Evolutionary conservation across 2,888 invertebrate genomes (phyloP).

Genomic region (Busseola fusca): DNA sequence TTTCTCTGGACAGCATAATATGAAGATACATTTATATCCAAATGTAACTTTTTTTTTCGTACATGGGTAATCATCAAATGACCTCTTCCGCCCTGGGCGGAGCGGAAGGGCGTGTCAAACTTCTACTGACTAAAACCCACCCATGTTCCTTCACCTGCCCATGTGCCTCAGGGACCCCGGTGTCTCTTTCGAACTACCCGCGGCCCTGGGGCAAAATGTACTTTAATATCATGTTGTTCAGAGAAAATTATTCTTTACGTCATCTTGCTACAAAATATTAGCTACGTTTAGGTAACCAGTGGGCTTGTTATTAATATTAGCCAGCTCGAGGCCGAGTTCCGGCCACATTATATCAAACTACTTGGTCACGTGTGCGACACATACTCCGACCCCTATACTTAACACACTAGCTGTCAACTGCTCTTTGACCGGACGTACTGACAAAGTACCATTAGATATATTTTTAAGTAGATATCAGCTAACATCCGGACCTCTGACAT

Average conservation of each 20-base stretch:
- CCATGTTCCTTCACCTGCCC: too few species aligned
- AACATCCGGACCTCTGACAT: background rate
- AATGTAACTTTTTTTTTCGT: too few species aligned
- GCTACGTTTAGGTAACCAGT: conserved; percentile 6
- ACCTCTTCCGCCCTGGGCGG: too few species aligned
- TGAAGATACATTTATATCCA: background rate
- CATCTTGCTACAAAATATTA: conserved; percentile 8
- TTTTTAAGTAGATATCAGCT: conserved; percentile 18
- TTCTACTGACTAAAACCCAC: too few species aligned
- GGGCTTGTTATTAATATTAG: conserved; percentile 21
- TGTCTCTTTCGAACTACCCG: too few species aligned
- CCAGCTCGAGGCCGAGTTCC: background rate
- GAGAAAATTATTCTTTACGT: background rate
- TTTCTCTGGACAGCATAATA: too few species aligned
- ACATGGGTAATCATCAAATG: too few species aligned
- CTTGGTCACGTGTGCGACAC: conserved; percentile 21
- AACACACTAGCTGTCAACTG: conserved; percentile 2
- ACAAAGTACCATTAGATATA: conserved; percentile 11
- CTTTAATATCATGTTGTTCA: background rate
- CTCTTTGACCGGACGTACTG: conserved; percentile 9
- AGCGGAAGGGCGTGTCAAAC: too few species aligned
- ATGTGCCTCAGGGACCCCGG: too few species aligned
- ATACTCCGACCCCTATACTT: conserved; percentile 7
- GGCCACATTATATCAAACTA: conserved; percentile 8
- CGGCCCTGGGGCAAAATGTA: too few species aligned